Evolutionary conservation across 2,888 invertebrate species (phyloP), one percentile per base, ranked within the genome.

Genomic region (Dinocampus coccinellae): DNA sequence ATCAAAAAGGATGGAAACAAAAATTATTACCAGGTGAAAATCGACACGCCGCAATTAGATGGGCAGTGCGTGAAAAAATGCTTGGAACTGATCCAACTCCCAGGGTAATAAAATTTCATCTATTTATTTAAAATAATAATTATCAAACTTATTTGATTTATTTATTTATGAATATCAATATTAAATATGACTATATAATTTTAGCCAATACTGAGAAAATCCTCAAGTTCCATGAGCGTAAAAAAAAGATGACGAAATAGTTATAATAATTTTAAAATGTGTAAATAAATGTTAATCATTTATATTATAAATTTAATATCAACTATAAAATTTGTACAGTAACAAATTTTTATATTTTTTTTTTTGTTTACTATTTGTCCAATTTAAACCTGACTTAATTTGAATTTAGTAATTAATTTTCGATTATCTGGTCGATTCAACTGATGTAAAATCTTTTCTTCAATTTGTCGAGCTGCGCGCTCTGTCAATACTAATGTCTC

Each of bases 401-500:
- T 92, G 82, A 91, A 93, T 84, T 90, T 90, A 11, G 78, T 77
- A 72, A 75, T 72, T 16, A 90, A 80, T 76, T 87, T 86, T 22
- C 73, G 78, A 13, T 81, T 86, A 79, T 92, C 91, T 64, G 90
- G 89, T 63, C 92, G 90, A 84, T 95, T 90, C 11, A 95, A 87
- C 77, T 93, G 92, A 70, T 88, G 91, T 13, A 97, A 84, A 74
- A 97, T 84, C 83, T 91, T 93, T 63, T 94, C 92, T 88, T 98
- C 97, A 76, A 99, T 92, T 82, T 91, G 91, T 81, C 97, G 93
- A 0, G 95, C 92, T 0, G 98, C 98, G 57, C 92, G 91, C 76
- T 93, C 88, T 0, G 98, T 97, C 2, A 99, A 86, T 4, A 99
- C 93, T 10, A 99, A 88, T 0, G 98, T 98, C 75, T 96, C 94